Conservation (phyloP, 2,888 invertebrate genomes). For the Drosophila parthenogenetica region DNA sequence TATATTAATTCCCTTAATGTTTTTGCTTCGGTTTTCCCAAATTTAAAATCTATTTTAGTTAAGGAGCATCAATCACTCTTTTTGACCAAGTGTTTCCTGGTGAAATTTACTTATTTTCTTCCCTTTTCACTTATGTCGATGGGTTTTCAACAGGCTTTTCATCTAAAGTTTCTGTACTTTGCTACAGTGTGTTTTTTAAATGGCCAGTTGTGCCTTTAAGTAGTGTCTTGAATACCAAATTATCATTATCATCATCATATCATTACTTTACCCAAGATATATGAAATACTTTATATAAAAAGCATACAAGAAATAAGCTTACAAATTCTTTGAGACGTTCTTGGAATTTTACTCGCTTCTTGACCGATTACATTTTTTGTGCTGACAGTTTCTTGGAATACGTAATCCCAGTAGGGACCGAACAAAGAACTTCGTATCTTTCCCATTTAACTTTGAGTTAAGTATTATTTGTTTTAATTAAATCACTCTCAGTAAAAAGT, state of each 20-base stretch:
- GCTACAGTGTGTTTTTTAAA: neutral
- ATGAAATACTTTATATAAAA: neutral
- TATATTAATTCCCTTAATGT: neutral
- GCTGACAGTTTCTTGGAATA: constrained; percentile 9
- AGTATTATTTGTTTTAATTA: neutral
- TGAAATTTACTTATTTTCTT: neutral
- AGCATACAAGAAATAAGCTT: neutral
- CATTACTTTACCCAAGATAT: neutral
- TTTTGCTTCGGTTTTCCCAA: neutral
- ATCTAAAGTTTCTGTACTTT: neutral
- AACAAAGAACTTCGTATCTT: neutral
- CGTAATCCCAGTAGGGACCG: neutral
- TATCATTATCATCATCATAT: no score
- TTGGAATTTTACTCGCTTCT: neutral
- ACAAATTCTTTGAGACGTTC: constrained; percentile 2
- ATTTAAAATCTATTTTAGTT: neutral
- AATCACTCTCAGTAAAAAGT: constrained; percentile 1
- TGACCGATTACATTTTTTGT: constrained; percentile 4
- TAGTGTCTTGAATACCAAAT: neutral
- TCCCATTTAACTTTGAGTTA: neutral
- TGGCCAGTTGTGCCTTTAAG: neutral
- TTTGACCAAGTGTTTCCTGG: no score
- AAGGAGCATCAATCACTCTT: neutral
- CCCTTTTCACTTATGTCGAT: constrained; percentile 15
- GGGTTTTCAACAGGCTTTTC: constrained; percentile 20